A percentile compares a stretch with the other conserved stretches of the same genome.
These are phyloP conservation scores for Tribolium freemani DNA, from an alignment of 2,888 invertebrate genomes.

Conservation along the genomic window DNA sequence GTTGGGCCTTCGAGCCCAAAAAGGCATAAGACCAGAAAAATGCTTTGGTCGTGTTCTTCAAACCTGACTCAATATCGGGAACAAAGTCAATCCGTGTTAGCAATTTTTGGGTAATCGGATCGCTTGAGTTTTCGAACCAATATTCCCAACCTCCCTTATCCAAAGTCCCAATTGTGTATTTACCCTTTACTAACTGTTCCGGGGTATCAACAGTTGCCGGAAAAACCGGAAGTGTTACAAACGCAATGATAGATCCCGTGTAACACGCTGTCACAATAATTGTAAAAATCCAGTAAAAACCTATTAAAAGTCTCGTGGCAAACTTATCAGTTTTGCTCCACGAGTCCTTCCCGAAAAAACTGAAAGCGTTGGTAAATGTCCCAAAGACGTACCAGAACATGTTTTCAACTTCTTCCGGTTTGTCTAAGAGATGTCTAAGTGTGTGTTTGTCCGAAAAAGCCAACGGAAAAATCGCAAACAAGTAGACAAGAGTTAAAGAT, in stretches of 20 bases:
- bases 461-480: conserved; percentile 81
- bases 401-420: conserved; percentile 82
- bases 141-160: conserved; percentile 83
- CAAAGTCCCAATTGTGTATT: conserved; percentile 80
- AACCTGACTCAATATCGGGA: conserved; percentile 76
- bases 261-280: conserved; percentile 88
- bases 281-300: conserved; percentile 88
- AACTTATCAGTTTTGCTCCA: conserved; percentile 80
- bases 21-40: conserved; percentile 87
- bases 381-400: conserved; percentile 93
- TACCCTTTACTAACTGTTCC: conserved; percentile 75
- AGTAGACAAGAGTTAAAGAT: conserved; percentile 78
- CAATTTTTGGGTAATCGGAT: conserved; percentile 74
- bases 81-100: conserved; percentile 79
- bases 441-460: conserved; percentile 81
- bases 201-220: conserved; percentile 82
- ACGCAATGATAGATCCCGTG: conserved; percentile 87
- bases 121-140: conserved; percentile 81
- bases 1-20: conserved; percentile 79
- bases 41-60: conserved; percentile 80
- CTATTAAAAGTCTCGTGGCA: conserved; percentile 80
- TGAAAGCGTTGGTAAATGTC: conserved; percentile 86
- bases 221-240: conserved; percentile 83
- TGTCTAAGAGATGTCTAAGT: conserved; percentile 75
- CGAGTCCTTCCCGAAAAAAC: conserved; percentile 77